Conservation (phyloP, 2,113 vertebrate species). For the Acrocephalus arundinaceus region DNA sequence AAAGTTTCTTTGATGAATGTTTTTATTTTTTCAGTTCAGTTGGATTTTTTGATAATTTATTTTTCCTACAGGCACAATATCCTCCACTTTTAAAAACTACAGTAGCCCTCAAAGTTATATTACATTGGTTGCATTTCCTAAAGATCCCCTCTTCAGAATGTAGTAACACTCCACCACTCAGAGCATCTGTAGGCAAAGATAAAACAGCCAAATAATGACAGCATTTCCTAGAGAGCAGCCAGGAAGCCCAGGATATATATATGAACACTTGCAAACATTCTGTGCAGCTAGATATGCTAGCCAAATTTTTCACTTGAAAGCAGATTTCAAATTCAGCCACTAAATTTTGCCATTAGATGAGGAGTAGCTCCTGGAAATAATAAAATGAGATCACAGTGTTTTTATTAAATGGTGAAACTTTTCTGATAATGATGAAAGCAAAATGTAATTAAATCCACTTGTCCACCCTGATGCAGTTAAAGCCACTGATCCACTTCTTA, state of each 20-base stretch:
- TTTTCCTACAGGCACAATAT: background rate
- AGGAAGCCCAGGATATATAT: background rate
- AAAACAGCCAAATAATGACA: background rate
- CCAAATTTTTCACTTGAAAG: constrained; percentile 6
- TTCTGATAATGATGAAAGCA: constrained; percentile 44
- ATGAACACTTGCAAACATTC: background rate
- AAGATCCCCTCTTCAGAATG: background rate
- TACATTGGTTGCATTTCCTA: background rate
- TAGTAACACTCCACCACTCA: background rate
- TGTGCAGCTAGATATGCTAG: background rate
- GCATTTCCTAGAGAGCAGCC: background rate
- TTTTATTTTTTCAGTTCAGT: background rate
- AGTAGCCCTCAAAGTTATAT: background rate
- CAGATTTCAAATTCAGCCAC: background rate
- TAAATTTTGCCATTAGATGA: constrained; percentile 10
- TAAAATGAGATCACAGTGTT: constrained; percentile 37
- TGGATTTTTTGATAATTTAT: background rate
- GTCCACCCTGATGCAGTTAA: background rate
- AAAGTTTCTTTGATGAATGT: background rate
- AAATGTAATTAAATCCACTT: constrained; percentile 46
- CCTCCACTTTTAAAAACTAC: background rate
- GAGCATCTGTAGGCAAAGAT: background rate
- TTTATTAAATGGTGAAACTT: constrained; percentile 14
- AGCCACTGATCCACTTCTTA: constrained; percentile 1
- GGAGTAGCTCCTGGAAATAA: constrained; percentile 43